Evolutionary conservation across 2,888 invertebrate genomes (phyloP), one percentile per base, ranked within the genome.

Genomic region (Callimorpha dominula): DNA sequence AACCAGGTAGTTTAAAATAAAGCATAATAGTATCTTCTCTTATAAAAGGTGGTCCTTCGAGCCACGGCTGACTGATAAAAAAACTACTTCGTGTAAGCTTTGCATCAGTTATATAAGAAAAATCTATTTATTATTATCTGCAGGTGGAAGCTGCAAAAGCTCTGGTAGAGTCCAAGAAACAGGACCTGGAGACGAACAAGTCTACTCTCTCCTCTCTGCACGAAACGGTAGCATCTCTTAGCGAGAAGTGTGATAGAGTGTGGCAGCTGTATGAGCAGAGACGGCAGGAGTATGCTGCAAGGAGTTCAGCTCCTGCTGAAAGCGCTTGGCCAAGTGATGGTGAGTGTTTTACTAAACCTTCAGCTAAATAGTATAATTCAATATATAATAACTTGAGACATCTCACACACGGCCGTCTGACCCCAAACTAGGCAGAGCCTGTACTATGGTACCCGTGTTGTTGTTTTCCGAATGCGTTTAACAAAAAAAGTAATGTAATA

Each of bases 181-280:
- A 96, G 5, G 98, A 99, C 87, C 97, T 99, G 73, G 98, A 98
- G 85, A 97, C 97, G 70, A 98, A 98, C 90, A 98, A 98, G 87
- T 91, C 96, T 4, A 97, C 98, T 86, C 95, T 98, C 77, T 96
- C 96, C n/a, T 98, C 74, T n/a, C 74, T 75, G 0, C 74, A 75
- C 62, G 71, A 72, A 42, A 75, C 69, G 0, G 71, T 75, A 40
- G 57, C 71, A 96, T 98, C 72, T 93, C 92, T 98, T 49, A 95
- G 97, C 0, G 96, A 96, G 63, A 97, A 98, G 87, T 98, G 95
- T 74, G 88, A 91, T 52, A 79, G 86, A 0, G 95, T 95, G 12
- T 95, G 95, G 95, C 84, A 88, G 77, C 70, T 94, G 67, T 98
- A 98, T 88, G 97, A 97, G 85, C 96, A 96, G 77, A 97, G 97